Conservation (phyloP, 2,113 vertebrate genomes). For the Hemichromis elongatus region DNA sequence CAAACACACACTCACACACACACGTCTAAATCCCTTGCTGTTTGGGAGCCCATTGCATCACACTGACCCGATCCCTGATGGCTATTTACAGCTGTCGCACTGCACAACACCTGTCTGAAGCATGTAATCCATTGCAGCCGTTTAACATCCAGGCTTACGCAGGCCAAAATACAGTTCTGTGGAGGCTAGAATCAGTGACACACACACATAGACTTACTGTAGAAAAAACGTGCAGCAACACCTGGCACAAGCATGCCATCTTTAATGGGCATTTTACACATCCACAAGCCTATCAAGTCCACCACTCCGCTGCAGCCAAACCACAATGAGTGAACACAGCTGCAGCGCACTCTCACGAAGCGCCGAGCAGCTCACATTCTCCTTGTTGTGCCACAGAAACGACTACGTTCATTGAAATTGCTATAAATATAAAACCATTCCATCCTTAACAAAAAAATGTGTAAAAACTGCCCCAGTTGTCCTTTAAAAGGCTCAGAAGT, state of each 20-base stretch:
- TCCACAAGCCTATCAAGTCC: not conserved
- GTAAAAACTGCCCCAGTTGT: not conserved
- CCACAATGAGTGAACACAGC: slow-evolving; percentile 44
- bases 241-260: slow-evolving; percentile 47
- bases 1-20: not conserved
- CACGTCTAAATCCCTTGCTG: slow-evolving; percentile 1
- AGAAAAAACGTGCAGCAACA: slow-evolving; percentile 32
- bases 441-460: not conserved
- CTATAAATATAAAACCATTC: not conserved
- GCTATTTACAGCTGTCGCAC: slow-evolving; percentile 60
- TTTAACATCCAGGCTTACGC: slow-evolving; percentile 26
- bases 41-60: slow-evolving; percentile 28
- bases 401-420: not conserved
- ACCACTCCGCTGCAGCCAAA: slow-evolving; percentile 8
- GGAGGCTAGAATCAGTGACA: not conserved
- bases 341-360: slow-evolving; percentile 19
- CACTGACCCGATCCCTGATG: slow-evolving; percentile 40
- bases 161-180: not conserved
- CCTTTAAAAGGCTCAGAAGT: not conserved
- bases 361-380: not conserved
- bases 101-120: slow-evolving; percentile 52
- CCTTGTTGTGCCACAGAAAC: not conserved
- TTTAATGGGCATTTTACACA: slow-evolving; percentile 44
- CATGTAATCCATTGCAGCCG: slow-evolving; percentile 58
- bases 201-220: not conserved